Evolutionary conservation across 2,797 vertebrate species (phyloP).

Genomic region (Enteromius radiatus): DNA sequence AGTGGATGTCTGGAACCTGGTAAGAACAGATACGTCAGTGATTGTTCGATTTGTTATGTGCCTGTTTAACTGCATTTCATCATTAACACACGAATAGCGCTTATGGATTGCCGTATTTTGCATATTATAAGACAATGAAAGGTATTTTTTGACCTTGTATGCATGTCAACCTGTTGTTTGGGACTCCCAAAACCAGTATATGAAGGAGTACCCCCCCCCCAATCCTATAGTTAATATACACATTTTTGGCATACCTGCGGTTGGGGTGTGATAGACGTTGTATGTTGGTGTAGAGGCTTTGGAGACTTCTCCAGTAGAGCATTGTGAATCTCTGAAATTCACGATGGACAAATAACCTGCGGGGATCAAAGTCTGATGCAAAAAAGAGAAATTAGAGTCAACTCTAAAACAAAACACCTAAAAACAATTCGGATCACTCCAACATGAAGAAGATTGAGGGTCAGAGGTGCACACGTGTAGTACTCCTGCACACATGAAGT

Average conservation of each 20-base stretch:
- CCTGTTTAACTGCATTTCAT: neutral
- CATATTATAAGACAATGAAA: no score
- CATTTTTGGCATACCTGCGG: conserved; percentile 76
- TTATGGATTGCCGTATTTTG: neutral
- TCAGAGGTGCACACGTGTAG: neutral
- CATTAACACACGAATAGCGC: neutral
- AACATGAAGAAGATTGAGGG: neutral
- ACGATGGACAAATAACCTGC: conserved; percentile 86
- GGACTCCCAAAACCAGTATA: no score
- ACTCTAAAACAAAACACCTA: neutral
- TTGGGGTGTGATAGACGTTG: conserved; percentile 82
- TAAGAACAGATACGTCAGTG: neutral
- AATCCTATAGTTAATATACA: neutral
- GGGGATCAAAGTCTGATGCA: conserved; percentile 83
- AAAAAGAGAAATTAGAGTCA: neutral
- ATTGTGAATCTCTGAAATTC: conserved; percentile 71
- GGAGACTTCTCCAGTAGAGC: conserved; percentile 69
- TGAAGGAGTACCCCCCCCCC: neutral
- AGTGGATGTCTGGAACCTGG: conserved; percentile 71
- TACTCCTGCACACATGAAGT: neutral
- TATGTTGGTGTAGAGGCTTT: conserved; percentile 78
- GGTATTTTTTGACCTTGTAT: no score
- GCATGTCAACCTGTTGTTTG: no score
- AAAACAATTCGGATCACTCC: neutral
- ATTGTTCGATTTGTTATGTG: neutral